These are phyloP conservation scores for Ophion obscuratus DNA, from an alignment of 2,888 invertebrate genomes.

Conservation along the genomic window DNA sequence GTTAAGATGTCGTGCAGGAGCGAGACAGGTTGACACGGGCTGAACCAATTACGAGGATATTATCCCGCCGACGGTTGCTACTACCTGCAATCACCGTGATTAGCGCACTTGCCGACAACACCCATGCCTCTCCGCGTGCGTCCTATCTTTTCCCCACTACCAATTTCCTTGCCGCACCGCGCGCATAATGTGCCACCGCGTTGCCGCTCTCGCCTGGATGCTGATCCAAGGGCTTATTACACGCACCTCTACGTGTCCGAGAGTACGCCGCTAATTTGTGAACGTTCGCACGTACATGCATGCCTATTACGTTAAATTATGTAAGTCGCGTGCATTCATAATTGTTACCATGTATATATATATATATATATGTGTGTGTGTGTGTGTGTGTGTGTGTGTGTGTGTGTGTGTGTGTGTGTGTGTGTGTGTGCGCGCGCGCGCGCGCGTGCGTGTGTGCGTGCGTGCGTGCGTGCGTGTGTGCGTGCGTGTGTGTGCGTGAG, in stretches of 20 bases:
- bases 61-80: slow-evolving; percentile 79
- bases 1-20: slow-evolving; percentile 80
- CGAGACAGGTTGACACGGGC: slow-evolving; percentile 82
- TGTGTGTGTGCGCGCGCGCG: neutral
- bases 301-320: slow-evolving; percentile 64
- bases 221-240: slow-evolving; percentile 70
- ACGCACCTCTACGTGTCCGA: slow-evolving; percentile 73
- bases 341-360: slow-evolving; percentile 17
- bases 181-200: slow-evolving; percentile 58
- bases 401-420: neutral
- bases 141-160: slow-evolving; percentile 51
- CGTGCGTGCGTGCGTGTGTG: neutral
- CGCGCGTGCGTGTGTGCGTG: neutral
- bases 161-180: slow-evolving; percentile 54
- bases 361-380: neutral
- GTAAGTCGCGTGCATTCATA: slow-evolving; percentile 66
- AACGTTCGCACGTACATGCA: slow-evolving; percentile 73
- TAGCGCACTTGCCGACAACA: slow-evolving; percentile 78
- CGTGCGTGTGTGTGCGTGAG: neutral
- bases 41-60: slow-evolving; percentile 82
- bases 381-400: neutral
- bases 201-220: slow-evolving; percentile 32
- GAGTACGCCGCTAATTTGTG: slow-evolving; percentile 80
- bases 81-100: slow-evolving; percentile 82
- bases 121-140: slow-evolving; percentile 59